Base-by-base conservation (phyloP, 2,113 vertebrate genomes). In the Pelodiscus sinensis region DNA sequence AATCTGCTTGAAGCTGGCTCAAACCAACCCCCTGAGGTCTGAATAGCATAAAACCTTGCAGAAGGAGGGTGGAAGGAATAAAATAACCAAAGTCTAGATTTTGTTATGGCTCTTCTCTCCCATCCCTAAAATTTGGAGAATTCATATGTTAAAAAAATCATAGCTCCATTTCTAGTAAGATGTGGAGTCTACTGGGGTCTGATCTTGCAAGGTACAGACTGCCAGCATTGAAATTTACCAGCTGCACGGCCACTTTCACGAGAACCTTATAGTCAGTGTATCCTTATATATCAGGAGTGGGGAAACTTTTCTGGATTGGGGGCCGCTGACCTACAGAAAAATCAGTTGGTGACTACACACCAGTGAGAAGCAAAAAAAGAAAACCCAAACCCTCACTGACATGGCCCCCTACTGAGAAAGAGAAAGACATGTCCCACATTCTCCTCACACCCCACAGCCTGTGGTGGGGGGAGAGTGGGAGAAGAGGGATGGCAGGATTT, bases 231-330 rank as follows among this genome's bases (percentile, higher is more conserved):
- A 85, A 79, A 90, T 90, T 25, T 25, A 24, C 24, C 65, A 71
- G 65, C 10, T 94, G 89, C 93, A 91, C 85, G 35, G 58, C 52
- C 94, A 78, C 80, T 90, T 84, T 44, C 27, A 79, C 90, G 82
- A 88, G 57, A 84, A 88, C 2, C 54, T 84, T 86, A 58, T 44
- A 92, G 38, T 60, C 78, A 81, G 80, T 21, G 8, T 44, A 84
- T 95, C 55, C 82, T 71, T 80, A 44, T 44, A 44, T 44, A 44
- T 44, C 44, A 44, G 44, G 44, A 44, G 44, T 44, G 44, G 44
- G 44, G 44, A 44, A 44, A 44, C 44, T 44, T 44, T 44, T 44
- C 44, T 44, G 44, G 44, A 6, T 44, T 44, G 44, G 44, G 44
- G 44, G 44, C 5, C 6, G 44, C 44, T 44, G 44, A 44, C 44